Evolutionary conservation across 1,140 invertebrate genomes (phyloP).

Genomic region (Oryzaephilus surinamensis): DNA sequence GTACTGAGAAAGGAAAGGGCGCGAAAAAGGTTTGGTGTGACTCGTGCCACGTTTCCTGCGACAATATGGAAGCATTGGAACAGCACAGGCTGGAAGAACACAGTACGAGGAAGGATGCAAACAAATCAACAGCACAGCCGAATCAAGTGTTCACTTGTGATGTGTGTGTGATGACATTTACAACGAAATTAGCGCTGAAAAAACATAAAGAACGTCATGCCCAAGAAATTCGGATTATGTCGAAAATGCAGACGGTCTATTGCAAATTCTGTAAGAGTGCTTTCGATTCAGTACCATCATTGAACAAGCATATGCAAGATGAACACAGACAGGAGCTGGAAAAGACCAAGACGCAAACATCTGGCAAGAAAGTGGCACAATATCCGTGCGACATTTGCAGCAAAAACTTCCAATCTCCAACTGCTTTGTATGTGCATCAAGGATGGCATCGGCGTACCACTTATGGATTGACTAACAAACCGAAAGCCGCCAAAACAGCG

Average conservation of each 20-base stretch:
- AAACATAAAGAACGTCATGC: slow-evolving; percentile 26
- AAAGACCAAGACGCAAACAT: slow-evolving; percentile 5
- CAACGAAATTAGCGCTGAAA: slow-evolving; percentile 19
- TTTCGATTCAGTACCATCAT: slow-evolving; percentile 15
- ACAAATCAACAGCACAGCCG: slow-evolving; percentile 4
- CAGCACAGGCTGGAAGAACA: slow-evolving; percentile 24
- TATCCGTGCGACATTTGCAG: slow-evolving; percentile 22
- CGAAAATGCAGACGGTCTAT: slow-evolving; percentile 9
- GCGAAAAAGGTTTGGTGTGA: slow-evolving; percentile 25
- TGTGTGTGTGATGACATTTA: slow-evolving; percentile 22
- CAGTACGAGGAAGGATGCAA: slow-evolving; percentile 6
- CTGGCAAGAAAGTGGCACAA: slow-evolving; percentile 4
- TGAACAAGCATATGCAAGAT: slow-evolving; percentile 11
- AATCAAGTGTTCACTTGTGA: slow-evolving; percentile 24
- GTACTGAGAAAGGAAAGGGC: slow-evolving; percentile 11
- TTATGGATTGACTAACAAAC: slow-evolving; percentile 9
- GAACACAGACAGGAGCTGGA: slow-evolving; percentile 20
- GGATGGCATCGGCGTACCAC: slow-evolving; percentile 34
- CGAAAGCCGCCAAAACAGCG: slow-evolving; percentile 3
- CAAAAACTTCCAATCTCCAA: slow-evolving; percentile 20
- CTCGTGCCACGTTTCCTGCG: slow-evolving; percentile 23
- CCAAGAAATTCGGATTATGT: slow-evolving; percentile 8
- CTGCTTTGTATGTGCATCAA: slow-evolving; percentile 24
- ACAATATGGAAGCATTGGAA: slow-evolving; percentile 18
- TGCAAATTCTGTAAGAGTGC: slow-evolving; percentile 30